Base-by-base conservation (phyloP, 92 coral and sea anemone genomes). In the Meandrina meandrites region DNA sequence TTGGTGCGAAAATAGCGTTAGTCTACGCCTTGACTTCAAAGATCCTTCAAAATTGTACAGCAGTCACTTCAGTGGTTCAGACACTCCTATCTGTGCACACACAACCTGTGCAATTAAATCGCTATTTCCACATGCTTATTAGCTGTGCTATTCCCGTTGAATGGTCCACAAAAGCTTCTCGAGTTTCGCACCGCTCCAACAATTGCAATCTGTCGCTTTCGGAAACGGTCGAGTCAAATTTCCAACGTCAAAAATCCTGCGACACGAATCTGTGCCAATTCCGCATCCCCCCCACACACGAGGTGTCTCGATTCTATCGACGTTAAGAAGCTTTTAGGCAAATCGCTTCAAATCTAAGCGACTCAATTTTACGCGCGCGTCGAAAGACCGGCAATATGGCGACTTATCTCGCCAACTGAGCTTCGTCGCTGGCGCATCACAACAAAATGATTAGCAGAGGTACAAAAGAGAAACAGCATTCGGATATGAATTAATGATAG, bases 401-500 rank as follows among this genome's bases (percentile, higher is more conserved):
- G 87, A 5, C 86, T 1, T 24, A n/a, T 16, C 56, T 22, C 7
- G 75, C 77, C 60, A 42, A 27, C 70, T 42, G 78, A 74, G 24
- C 2, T 37, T 36, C 16, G 32, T 28, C 76, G 31, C 71, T n/a
- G 19, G 71, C 19, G 48, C 69, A 57, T 57, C 80, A 60, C 19
- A 85, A 76, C 82, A 66, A 21, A 42, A 35, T 28, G 60, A 58
- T 27, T 84, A 84, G 28, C 67, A 60, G 18, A 64, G 42, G 36
- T 51, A 58, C 50, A 77, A 77, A 48, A 35, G 21, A 35, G 62
- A 60, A 85, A 84, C 67, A 77, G 74, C 35, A 36, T 42, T 77
- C 34, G 76, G 82, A 76, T 85, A 85, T 85, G 62, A 85, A 85
- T 85, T 76, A 85, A 76, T 85, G 77, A 85, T 85, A 77, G 54